Evolutionary conservation across 2,888 invertebrate species (phyloP).

Genomic region (Macrophya annulata): DNA sequence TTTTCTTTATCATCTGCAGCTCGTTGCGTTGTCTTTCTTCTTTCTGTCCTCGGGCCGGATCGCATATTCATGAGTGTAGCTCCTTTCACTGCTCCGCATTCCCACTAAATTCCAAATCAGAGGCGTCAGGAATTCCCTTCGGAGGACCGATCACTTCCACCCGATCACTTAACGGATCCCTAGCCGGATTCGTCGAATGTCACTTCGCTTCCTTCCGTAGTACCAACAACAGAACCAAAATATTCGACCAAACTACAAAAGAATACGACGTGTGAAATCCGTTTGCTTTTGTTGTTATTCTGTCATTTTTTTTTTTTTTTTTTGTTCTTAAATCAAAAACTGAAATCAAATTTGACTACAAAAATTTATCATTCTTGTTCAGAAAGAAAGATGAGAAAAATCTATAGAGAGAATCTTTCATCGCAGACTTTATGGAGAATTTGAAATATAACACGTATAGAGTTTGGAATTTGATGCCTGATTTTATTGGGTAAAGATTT

Average conservation of each 20-base stretch:
- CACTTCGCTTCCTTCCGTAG: not conserved
- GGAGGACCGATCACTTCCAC: conserved; percentile 47
- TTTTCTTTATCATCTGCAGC: conserved; percentile 34
- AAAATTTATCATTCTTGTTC: not conserved
- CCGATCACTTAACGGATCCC: conserved; percentile 21
- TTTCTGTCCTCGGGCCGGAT: conserved; percentile 28
- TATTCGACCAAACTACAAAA: not conserved
- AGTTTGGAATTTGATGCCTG: conserved; percentile 41
- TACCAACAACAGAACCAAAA: not conserved
- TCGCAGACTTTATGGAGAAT: not conserved
- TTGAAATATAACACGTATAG: conserved; percentile 16
- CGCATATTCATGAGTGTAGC: conserved; percentile 49
- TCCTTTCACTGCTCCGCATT: conserved; percentile 55
- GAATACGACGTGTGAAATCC: not conserved
- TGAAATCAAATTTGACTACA: not conserved
- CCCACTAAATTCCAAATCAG: conserved; percentile 51
- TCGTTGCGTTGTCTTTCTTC: conserved; percentile 42
- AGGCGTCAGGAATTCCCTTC: conserved; percentile 45
- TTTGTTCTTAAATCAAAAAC: not conserved
- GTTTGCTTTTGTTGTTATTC: not conserved
- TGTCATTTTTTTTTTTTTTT: not conserved
- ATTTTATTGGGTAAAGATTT: conserved; percentile 31
- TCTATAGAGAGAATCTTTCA: not conserved
- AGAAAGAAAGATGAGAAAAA: too few relatives aligned
- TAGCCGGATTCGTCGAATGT: not conserved